phyloP scores from a whole-genome alignment of 2,113 vertebrate genomes.

The Thalassoma bifasciatum region DNA sequence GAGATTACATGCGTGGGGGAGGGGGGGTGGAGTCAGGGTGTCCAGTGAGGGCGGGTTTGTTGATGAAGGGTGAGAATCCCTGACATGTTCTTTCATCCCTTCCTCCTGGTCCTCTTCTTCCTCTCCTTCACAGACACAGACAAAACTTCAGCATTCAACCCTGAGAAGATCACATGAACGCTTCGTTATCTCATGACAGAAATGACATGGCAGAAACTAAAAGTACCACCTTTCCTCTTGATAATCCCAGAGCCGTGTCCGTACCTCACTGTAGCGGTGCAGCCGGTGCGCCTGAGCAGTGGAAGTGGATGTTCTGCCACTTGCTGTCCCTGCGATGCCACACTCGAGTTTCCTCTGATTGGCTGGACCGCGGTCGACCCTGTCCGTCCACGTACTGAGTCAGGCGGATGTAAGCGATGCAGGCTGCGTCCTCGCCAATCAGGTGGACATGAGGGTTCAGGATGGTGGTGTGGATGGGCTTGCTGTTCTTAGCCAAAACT shows the following conservation, averaged over 20 bases:
- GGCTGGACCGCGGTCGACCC: slow-evolving; percentile 94
- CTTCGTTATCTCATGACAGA: background rate
- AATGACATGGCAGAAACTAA: background rate
- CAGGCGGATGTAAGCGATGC: slow-evolving; percentile 97
- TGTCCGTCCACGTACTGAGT: slow-evolving; percentile 94
- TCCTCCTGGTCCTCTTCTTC: slow-evolving; percentile 46
- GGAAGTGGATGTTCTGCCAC: slow-evolving; percentile 99
- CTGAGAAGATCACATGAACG: slow-evolving; percentile 46
- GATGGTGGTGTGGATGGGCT: slow-evolving; percentile 98
- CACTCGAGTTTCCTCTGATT: slow-evolving; percentile 96
- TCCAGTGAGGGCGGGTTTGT: slow-evolving; percentile 63
- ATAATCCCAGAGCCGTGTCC: background rate
- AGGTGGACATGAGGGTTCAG: slow-evolving; percentile 97
- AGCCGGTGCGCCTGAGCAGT: slow-evolving; percentile 95
- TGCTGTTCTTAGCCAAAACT: slow-evolving; percentile 98
- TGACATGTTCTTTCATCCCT: slow-evolving; percentile 57
- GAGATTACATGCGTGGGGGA: slow-evolving; percentile 79
- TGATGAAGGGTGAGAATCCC: slow-evolving; percentile 34
- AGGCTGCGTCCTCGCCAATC: slow-evolving; percentile 95
- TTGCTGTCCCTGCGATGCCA: slow-evolving; percentile 97
- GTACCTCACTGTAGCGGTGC: slow-evolving; percentile 96
- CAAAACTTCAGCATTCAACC: slow-evolving; percentile 49
- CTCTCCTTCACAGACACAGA: slow-evolving; percentile 68
- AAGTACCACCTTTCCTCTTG: background rate
- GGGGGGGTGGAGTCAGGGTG: slow-evolving; percentile 57